Evolutionary conservation across 2,113 vertebrate genomes (phyloP).

Genomic region (Ailuropoda melanoleuca): DNA sequence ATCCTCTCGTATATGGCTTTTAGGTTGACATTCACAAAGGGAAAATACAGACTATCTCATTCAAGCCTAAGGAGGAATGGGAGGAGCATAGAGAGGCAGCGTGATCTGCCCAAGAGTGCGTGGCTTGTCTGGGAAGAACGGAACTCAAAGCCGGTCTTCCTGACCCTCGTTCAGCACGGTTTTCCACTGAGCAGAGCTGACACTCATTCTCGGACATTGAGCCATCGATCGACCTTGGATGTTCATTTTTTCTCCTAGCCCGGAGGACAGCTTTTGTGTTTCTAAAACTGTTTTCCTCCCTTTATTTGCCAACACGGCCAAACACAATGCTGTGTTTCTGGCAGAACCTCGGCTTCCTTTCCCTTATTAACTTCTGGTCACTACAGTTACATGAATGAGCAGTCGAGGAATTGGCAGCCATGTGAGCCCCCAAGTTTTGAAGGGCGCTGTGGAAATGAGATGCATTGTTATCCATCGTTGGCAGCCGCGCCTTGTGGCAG

Average conservation of each 20-base stretch:
- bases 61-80: neutral
- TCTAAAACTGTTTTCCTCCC: neutral
- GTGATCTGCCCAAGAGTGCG: fast-evolving
- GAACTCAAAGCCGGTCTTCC: neutral
- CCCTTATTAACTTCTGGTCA: constrained; percentile 9
- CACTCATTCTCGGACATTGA: neutral
- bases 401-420: neutral
- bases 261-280: constrained; percentile 24
- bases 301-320: neutral
- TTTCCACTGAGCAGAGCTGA: neutral
- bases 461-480: neutral
- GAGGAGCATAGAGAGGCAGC: fast-evolving
- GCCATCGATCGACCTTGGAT: neutral
- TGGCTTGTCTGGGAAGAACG: neutral
- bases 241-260: neutral
- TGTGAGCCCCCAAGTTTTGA: neutral
- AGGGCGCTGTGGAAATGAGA: neutral
- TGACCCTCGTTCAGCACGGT: fast-evolving
- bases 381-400: neutral
- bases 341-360: neutral
- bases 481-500: neutral
- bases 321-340: neutral
- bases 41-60: neutral
- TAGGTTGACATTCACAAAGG: neutral
- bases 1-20: neutral